Base-by-base conservation (phyloP, 35 echinoderm and acorn worm species). In the Holothuria glaberrima region DNA sequence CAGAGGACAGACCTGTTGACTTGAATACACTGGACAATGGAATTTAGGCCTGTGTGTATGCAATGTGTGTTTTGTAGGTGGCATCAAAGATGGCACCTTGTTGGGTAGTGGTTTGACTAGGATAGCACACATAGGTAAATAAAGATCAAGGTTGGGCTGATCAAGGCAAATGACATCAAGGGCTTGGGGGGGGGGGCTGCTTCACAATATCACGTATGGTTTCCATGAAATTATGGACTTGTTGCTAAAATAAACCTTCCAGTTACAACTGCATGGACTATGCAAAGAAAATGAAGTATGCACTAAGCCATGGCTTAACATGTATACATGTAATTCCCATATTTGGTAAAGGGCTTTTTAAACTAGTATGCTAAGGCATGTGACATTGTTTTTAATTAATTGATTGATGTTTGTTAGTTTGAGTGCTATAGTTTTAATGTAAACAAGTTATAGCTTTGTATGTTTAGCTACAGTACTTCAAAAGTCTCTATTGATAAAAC, bases 211-310 rank as follows among this genome's bases (percentile, higher is more conserved):
- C 60, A 22, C 60, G 2, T 3, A 27, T 64, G 60, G 60, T 64
- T 64, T 64, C 60, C 60, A 64, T 64, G 2, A 64, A 64, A 64
- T 64, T 64, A 64, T 64, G 60, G 60, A 64, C 60, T 64, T 1
- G 60, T 64, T 64, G 60, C 60, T 64, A 22, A 12, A 4, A 1
- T 64, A 64, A 64, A 64, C 26, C 60, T 1, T 3, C 60, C 60
- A 12, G 60, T 5, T 14, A 64, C 3, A 22, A 64, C 3, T 7
- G 7, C 36, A 41, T 5, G 3, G 60, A 14, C 60, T 64, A 64
- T 64, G 26, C 13, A 3, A 64, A 5, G 60, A 64, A 64, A 3
- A 5, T 64, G 13, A 64, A 64, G 60, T n/a, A 64, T 4, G 60
- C 60, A 64, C 60, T 12, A 14, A 64, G 13, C 60, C 60, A 14